Base-by-base conservation (phyloP, 2,888 invertebrate species). In the Stenchaetothrips biformis region DNA sequence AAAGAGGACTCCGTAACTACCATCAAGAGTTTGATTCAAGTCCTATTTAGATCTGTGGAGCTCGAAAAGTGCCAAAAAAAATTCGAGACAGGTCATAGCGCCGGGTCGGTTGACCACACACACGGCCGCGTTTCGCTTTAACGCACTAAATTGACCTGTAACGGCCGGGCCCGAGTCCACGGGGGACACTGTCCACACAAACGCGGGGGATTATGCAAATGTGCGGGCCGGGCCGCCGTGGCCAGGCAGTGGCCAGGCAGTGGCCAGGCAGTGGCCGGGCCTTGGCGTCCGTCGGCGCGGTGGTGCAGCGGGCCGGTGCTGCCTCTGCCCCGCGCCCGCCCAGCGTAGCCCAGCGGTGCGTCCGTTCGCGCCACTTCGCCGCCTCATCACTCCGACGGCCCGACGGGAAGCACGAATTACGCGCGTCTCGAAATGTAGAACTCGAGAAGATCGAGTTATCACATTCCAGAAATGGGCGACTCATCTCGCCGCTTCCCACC, bases 401-500 rank as follows among this genome's bases (percentile, higher is more conserved):
- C 53, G 13, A 18, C 16, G 16, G 67, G 67, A 74, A 74, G 67
- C 25, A 25, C 67, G 37, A 74, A 74, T 74, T 74, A 74, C 25
- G 25, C 37, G 37, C 67, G 67, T 74, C 67, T 25, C 67, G 25
- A 74, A 74, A 74, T 74, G 67, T 74, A 74, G 67, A 74, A 74
- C 67, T 74, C 21, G 4, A 37, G 67, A 25, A 53, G 67, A 74
- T 74, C 67, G 67, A 74, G 67, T 74, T 74, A 74, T 74, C 67
- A 74, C 67, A 74, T 25, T 74, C 67, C 67, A 25, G 67, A 74
- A 74, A 74, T 25, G 67, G 67, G 67, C 67, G 67, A 74, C 67
- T 74, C 67, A 74, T 74, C 67, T 74, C 67, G 67, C 21, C 21
- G 67, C 67, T 74, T 74, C 67, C 67, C 25, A 21, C 67, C 21